These are phyloP conservation scores for Dicyrtoma fusca DNA, from an alignment of 2,888 invertebrate species.

Conservation along the genomic window DNA sequence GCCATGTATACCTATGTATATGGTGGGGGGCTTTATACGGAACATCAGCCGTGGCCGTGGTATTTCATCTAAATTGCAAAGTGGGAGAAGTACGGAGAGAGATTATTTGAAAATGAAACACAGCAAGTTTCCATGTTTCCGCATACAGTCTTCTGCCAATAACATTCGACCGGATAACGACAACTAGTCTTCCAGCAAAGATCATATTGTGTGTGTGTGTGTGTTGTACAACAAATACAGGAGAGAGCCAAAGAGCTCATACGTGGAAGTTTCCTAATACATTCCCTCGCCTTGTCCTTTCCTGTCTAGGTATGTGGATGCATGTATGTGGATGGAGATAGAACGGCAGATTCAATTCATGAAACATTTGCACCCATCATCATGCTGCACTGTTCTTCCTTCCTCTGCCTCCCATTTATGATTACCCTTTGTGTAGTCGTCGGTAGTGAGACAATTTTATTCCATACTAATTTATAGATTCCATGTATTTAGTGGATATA, in stretches of 20 bases:
- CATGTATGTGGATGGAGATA: too few relatives aligned
- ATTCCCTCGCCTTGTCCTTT: not conserved
- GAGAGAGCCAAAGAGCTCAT: not conserved
- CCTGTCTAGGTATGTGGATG: too few relatives aligned
- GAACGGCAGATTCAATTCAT: too few relatives aligned
- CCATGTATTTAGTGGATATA: constrained; percentile 16
- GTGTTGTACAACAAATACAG: too few relatives aligned
- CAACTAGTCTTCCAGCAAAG: not conserved
- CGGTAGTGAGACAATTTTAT: not conserved
- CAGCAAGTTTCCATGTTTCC: constrained; percentile 30
- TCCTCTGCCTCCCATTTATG: not conserved
- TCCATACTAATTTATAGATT: constrained; percentile 12
- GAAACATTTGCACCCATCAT: not conserved
- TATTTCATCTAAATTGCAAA: constrained; percentile 37
- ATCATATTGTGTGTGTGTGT: too few relatives aligned
- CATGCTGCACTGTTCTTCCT: not conserved
- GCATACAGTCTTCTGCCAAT: constrained; percentile 22
- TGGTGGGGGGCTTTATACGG: not conserved
- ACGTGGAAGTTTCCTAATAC: not conserved
- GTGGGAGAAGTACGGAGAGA: constrained; percentile 20
- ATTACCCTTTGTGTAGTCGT: not conserved
- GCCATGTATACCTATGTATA: too few relatives aligned
- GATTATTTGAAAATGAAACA: constrained; percentile 42
- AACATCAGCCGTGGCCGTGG: not conserved
- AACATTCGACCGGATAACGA: constrained; percentile 21